Base-by-base conservation (phyloP, 2,113 vertebrate genomes). In the Redunca redunca region DNA sequence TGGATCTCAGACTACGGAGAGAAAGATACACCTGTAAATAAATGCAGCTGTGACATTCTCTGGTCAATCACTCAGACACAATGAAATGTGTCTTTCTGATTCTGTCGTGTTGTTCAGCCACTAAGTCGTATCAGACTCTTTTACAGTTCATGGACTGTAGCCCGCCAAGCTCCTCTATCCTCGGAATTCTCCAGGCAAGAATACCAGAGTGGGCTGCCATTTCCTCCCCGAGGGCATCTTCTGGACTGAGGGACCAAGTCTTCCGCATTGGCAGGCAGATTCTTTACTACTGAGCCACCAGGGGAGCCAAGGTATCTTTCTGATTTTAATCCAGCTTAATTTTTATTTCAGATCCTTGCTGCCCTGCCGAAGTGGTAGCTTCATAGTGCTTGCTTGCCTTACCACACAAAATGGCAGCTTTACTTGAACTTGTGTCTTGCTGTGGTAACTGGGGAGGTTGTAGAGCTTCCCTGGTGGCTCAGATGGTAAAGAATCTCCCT, bases 51-150 rank as follows among this genome's bases (percentile, higher is more conserved):
- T 62, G 64, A 57, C 43, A 43, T 60, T 85, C 30, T 84, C n/a
- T 57, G 52, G 28, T 55, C 36, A 74, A 1, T 88, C 28, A 85
- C 7, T 89, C 19, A 62, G 9, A 7, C 36, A 43, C 48, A 9
- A 23, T 86, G 57, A 84, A 62, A 85, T 91, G 17, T 81, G 80
- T 90, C 67, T 77, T 95, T 93, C 62, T 93, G 19, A 89, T 40
- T 95, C 6, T 26, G 23, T 4, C 0, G 1, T 77, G 40, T 77
- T 77, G 6, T 77, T 43, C 36, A 77, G 12, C 25, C 23, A 0
- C 71, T 77, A 77, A 77, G 12, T 43, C 11, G 0, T 7, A 14
- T 77, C 71, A 77, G 71, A 77, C 6, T 77, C 23, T 43, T 43
- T 26, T 43, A 40, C 12, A 77, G 1, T 12, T 15, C 71, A 26